Evolutionary conservation across 1,140 invertebrate species (phyloP), one percentile per base, ranked within the genome.

Genomic region (Glossosoma conforme): DNA sequence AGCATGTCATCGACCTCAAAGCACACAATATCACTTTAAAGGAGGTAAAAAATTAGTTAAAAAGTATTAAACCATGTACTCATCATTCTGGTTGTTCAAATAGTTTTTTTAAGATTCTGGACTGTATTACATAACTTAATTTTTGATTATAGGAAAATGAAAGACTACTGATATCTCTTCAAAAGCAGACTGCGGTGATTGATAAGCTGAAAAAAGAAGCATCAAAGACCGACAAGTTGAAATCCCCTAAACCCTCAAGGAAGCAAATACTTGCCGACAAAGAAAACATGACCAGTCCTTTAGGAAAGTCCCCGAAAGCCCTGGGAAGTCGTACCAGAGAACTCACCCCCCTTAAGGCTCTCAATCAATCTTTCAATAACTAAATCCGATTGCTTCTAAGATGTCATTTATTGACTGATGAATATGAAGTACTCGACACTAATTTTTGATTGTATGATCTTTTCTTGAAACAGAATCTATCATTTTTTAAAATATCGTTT

Each of bases 1-100:
- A 81, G 48, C 79, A 85, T 51, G 62, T 85, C 8, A 63, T 68
- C 2, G 78, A 81, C 54, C 61, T 86, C 22, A 85, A 84, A 64
- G 71, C 76, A 13, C 81, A 83, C 62, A 74, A 63, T 49, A 56
- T 24, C 28, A 58, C 60, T 30, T 52, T 61, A 25, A 55, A 46
- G 36, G 57, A 58, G 50, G 61, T 62, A 56, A 40, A 10, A 2
- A 40, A 10, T 21, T 35, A 20, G n/a, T 37, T 13, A 37, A 8
- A 8, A 6, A 37, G 15, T 14, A 43, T 43, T 6, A 6, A 24
- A 24, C 3, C 24, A 19, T n/a, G 5, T 43, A 24, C 15, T 43
- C 13, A 19, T 24, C 25, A 8, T 18, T 3, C 14, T 41, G 13
- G 13, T 4, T n/a, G 22, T 24, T 15, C n/a, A 24, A n/a, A 6